Evolutionary conservation across 2,888 invertebrate genomes (phyloP).

Genomic region (Leucophenga maculata): DNA sequence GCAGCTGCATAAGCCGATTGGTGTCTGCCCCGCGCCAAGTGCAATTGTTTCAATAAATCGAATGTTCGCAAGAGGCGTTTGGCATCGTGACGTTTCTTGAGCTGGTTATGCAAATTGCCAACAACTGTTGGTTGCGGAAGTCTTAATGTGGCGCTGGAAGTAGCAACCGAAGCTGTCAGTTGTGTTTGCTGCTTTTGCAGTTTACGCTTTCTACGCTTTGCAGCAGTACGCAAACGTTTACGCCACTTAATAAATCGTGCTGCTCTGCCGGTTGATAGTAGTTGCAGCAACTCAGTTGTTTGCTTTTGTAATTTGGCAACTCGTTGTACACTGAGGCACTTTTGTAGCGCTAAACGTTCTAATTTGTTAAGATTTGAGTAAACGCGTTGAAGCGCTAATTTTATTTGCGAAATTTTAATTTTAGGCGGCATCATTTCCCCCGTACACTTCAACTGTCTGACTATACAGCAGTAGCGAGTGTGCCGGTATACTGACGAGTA

Average conservation of each 20-base stretch:
- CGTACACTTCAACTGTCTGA: no score
- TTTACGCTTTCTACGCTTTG: neutral
- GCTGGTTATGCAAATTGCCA: neutral
- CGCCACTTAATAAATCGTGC: conserved; percentile 34
- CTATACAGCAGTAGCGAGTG: conserved; percentile 1
- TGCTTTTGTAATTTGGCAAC: conserved; percentile 26
- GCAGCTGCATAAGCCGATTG: conserved; percentile 25
- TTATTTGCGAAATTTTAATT: conserved; percentile 46
- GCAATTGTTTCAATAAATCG: conserved; percentile 55
- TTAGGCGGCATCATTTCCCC: conserved; percentile 44
- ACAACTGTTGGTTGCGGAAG: no score
- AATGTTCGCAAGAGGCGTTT: conserved; percentile 52
- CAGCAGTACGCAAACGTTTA: conserved; percentile 27
- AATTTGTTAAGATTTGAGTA: conserved; percentile 40
- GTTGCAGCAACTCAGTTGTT: conserved; percentile 36
- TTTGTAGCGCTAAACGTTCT: conserved; percentile 32
- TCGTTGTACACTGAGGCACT: conserved; percentile 22
- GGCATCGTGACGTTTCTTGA: conserved; percentile 50
- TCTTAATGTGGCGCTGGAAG: no score
- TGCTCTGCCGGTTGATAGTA: conserved; percentile 35
- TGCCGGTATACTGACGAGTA: neutral
- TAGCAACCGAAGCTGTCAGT: no score
- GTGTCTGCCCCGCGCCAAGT: conserved; percentile 49
- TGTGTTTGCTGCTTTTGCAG: conserved; percentile 11
- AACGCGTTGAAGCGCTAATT: conserved; percentile 37